Evolutionary conservation across 2,888 invertebrate species (phyloP).

Genomic region (Dolichopus griseipennis): DNA sequence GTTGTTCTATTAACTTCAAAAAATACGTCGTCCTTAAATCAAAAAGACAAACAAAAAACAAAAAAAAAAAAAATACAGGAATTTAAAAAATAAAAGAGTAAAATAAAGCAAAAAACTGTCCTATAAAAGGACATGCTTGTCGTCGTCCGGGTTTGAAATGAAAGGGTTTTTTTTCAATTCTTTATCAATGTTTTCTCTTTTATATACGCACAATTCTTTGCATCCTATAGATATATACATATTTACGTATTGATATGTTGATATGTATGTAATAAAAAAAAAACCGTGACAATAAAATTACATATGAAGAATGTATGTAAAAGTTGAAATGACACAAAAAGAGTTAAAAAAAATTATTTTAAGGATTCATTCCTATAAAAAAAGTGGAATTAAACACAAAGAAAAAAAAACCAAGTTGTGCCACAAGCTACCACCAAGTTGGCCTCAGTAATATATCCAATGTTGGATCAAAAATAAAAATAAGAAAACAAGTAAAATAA

Average conservation of each 20-base stretch:
- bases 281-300: background rate
- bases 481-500: too few species aligned
- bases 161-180: background rate
- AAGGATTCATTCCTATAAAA: background rate
- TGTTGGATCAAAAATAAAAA: too few species aligned
- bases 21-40: background rate
- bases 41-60: background rate
- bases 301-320: background rate
- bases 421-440: background rate
- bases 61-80: background rate
- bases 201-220: too few species aligned
- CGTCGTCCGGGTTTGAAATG: background rate
- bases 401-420: background rate
- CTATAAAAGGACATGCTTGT: background rate
- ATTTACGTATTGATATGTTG: background rate
- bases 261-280: background rate
- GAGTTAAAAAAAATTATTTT: background rate
- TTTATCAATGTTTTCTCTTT: too few species aligned
- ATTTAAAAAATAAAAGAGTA: background rate
- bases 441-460: too few species aligned
- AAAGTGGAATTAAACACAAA: background rate
- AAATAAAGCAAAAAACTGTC: background rate
- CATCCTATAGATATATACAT: background rate
- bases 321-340: background rate
- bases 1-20: background rate